Conservation (phyloP, 2,888 invertebrate genomes). For the Dryocosmus kuriphilus region DNA sequence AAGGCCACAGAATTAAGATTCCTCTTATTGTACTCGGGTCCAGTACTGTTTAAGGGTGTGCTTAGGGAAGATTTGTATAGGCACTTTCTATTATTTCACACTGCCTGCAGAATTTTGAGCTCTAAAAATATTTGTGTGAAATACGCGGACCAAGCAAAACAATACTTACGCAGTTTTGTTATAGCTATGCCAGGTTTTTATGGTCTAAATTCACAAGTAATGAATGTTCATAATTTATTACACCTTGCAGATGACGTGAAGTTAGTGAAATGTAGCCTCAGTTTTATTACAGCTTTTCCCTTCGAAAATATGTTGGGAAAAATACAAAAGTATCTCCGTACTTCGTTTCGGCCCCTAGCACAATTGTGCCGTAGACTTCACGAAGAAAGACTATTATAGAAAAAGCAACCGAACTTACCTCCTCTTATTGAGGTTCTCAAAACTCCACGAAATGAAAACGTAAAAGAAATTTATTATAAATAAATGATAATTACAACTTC, state of each 20-base stretch:
- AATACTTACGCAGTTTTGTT: slow-evolving; percentile 62
- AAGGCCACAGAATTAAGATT: slow-evolving; percentile 54
- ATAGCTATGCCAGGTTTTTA: slow-evolving; percentile 49
- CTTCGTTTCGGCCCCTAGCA: no score
- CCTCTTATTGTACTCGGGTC: slow-evolving; percentile 57
- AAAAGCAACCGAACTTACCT: no score
- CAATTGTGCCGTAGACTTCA: no score
- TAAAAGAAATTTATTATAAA: slow-evolving; percentile 39
- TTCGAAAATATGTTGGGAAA: no score
- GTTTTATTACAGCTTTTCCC: no score
- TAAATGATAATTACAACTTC: slow-evolving; percentile 27
- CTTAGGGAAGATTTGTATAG: slow-evolving; percentile 42
- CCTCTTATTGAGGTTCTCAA: slow-evolving; percentile 24
- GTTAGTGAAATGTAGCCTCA: slow-evolving; percentile 45
- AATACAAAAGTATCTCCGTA: no score
- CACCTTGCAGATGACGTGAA: slow-evolving; percentile 54
- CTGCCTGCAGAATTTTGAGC: slow-evolving; percentile 41
- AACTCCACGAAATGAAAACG: slow-evolving; percentile 10
- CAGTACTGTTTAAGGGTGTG: slow-evolving; percentile 52
- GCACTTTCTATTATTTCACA: slow-evolving; percentile 48
- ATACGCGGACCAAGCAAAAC: slow-evolving; percentile 51
- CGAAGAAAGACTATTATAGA: no score
- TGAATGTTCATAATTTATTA: slow-evolving; percentile 66
- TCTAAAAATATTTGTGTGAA: slow-evolving; percentile 14
- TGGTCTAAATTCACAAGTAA: slow-evolving; percentile 51